These are phyloP conservation scores for Amyelois transitella DNA, from an alignment of 1,140 invertebrate species.

Conservation along the genomic window DNA sequence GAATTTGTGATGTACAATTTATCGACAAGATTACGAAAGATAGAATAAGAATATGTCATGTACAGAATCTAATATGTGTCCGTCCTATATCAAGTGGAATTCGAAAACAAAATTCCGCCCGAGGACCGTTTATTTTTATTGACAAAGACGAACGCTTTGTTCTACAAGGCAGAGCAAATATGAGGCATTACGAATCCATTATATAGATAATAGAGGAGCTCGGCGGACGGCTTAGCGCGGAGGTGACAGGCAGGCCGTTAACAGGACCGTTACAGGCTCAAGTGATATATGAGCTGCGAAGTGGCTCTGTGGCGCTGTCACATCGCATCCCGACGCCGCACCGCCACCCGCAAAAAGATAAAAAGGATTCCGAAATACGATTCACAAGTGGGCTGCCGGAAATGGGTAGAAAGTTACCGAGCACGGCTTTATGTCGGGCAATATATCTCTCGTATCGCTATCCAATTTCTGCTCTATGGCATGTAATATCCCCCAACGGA, in stretches of 20 bases:
- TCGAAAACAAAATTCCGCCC: neutral
- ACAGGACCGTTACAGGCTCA: conserved; percentile 56
- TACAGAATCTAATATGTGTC: neutral
- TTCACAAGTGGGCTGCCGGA: conserved; percentile 65
- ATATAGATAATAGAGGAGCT: conserved; percentile 17
- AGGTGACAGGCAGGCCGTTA: conserved; percentile 64
- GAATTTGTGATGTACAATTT: neutral
- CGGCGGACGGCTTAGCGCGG: conserved; percentile 40
- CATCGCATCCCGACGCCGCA: conserved; percentile 47
- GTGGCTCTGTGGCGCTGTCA: conserved; percentile 65
- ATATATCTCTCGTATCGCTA: conserved; percentile 66
- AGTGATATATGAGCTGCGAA: conserved; percentile 69
- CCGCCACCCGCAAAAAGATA: conserved; percentile 57
- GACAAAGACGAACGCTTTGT: neutral
- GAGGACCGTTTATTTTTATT: neutral
- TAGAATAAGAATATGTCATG: neutral
- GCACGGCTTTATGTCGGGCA: conserved; percentile 56
- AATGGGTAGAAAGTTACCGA: conserved; percentile 63
- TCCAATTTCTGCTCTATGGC: conserved; percentile 68
- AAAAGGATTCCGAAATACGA: conserved; percentile 68
- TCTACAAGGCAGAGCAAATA: neutral
- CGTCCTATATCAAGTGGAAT: neutral
- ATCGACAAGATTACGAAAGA: neutral
- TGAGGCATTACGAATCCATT: conserved; percentile 18
- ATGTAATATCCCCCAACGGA: conserved; percentile 54